Evolutionary conservation across 2,888 invertebrate genomes (phyloP).

Genomic region (Hermaeophaga mercurialis): DNA sequence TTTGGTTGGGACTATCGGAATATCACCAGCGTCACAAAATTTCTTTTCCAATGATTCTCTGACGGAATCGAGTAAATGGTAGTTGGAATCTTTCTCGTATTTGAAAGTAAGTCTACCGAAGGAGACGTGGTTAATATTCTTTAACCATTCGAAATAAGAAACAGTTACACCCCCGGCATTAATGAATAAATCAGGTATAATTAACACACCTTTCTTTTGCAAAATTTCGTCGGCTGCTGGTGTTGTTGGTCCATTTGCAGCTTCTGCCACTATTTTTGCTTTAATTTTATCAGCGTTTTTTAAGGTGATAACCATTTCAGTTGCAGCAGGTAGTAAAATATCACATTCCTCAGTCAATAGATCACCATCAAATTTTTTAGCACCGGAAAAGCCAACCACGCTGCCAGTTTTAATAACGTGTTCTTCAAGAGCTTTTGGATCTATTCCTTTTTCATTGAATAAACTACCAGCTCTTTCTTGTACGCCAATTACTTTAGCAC

Average conservation of each 20-base stretch:
- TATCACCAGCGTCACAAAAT: slow-evolving; percentile 77
- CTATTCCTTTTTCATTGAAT: slow-evolving; percentile 87
- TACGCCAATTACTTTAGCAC: slow-evolving; percentile 89
- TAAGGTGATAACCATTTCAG: slow-evolving; percentile 89
- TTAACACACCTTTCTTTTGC: slow-evolving; percentile 82
- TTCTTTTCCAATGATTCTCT: slow-evolving; percentile 93
- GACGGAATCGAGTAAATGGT: slow-evolving; percentile 81
- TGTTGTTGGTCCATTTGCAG: slow-evolving; percentile 96
- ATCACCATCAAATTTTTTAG: slow-evolving; percentile 77
- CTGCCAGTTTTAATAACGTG: slow-evolving; percentile 83
- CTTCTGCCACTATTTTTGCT: slow-evolving; percentile 93
- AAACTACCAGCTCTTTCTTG: slow-evolving; percentile 88
- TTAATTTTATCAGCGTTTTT: slow-evolving; percentile 88
- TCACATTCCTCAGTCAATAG: slow-evolving; percentile 91
- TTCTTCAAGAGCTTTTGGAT: slow-evolving; percentile 81
- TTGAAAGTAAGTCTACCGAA: slow-evolving; percentile 94
- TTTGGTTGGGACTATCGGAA: slow-evolving; percentile 87
- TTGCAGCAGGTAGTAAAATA: slow-evolving; percentile 93
- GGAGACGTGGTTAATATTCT: slow-evolving; percentile 97
- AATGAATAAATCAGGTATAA: slow-evolving; percentile 87
- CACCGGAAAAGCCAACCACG: slow-evolving; percentile 82
- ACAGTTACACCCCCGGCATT: slow-evolving; percentile 97
- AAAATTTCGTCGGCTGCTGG: slow-evolving; percentile 93
- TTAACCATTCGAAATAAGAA: slow-evolving; percentile 98
- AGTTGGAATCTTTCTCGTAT: slow-evolving; percentile 91